These are phyloP conservation scores for Platycercus adscitus DNA, from an alignment of 2,113 vertebrate genomes.

Conservation along the genomic window DNA sequence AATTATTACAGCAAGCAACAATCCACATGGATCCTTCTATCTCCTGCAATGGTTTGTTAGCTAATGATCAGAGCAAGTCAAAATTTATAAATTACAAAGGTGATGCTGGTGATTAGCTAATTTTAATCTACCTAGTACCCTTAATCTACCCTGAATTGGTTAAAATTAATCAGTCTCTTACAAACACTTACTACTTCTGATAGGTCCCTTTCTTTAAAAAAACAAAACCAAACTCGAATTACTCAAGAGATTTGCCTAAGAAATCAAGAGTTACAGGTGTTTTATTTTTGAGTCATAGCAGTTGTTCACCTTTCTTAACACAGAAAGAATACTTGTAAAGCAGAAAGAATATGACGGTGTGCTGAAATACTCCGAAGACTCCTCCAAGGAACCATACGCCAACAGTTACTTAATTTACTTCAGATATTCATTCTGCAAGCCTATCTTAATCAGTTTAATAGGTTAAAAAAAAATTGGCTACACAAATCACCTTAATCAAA, in stretches of 20 bases:
- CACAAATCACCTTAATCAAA: conserved; percentile 37
- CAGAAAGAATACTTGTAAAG: not conserved
- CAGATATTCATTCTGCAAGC: not conserved
- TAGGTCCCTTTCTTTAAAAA: not conserved
- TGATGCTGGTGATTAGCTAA: not conserved
- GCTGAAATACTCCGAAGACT: not conserved
- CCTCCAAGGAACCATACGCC: not conserved
- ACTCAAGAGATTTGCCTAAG: not conserved
- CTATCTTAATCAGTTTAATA: not conserved
- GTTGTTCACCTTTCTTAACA: not conserved
- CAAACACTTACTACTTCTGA: not conserved
- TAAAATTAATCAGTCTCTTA: conserved; percentile 35
- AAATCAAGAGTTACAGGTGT: not conserved
- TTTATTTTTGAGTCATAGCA: not conserved
- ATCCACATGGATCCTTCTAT: not conserved
- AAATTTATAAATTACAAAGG: conserved; percentile 15
- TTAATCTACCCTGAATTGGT: conserved; percentile 21
- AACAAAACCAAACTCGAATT: not conserved
- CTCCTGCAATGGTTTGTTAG: not conserved
- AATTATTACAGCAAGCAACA: not conserved
- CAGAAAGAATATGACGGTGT: not conserved
- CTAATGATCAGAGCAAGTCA: not conserved
- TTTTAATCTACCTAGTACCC: not conserved
- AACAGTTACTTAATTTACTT: not conserved
- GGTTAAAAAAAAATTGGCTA: not conserved